phyloP scores from a whole-genome alignment of 1,140 invertebrate species.

The Hyles euphorbiae region DNA sequence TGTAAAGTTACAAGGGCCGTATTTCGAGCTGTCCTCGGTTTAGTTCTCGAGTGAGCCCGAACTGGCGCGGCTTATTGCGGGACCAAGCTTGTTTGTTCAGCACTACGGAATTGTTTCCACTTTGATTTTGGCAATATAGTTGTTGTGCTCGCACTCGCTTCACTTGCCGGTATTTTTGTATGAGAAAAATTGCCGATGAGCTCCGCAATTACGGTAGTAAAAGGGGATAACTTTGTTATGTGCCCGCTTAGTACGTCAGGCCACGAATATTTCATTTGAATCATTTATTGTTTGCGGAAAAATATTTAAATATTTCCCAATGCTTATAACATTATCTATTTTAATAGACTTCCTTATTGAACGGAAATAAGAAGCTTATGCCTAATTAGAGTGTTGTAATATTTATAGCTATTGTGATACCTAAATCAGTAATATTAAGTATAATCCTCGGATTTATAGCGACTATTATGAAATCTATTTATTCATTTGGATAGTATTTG shows the following conservation, averaged over 20 bases:
- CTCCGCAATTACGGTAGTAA: not conserved
- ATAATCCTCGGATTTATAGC: too few species aligned
- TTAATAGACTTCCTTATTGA: too few species aligned
- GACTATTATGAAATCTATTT: too few species aligned
- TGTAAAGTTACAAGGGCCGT: conserved; percentile 34
- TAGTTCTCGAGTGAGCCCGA: conserved; percentile 50
- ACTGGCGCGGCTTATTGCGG: conserved; percentile 42
- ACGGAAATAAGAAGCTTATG: too few species aligned
- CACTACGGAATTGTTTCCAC: conserved; percentile 48
- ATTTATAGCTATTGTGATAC: not conserved
- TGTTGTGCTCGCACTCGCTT: conserved; percentile 8
- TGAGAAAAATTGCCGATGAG: not conserved
- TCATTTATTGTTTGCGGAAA: too few species aligned
- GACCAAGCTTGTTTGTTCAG: conserved; percentile 48
- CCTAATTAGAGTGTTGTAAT: not conserved
- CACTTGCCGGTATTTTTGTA: not conserved
- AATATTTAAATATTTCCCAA: too few species aligned
- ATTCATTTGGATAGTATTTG: too few species aligned
- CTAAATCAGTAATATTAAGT: too few species aligned
- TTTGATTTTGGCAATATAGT: conserved; percentile 56
- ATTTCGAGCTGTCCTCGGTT: conserved; percentile 42
- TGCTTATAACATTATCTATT: too few species aligned
- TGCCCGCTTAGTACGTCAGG: too few species aligned
- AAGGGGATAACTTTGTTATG: too few species aligned
- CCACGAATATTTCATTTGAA: too few species aligned